phyloP scores from a whole-genome alignment of 2,888 invertebrate species.

The Cosmia trapezina region DNA sequence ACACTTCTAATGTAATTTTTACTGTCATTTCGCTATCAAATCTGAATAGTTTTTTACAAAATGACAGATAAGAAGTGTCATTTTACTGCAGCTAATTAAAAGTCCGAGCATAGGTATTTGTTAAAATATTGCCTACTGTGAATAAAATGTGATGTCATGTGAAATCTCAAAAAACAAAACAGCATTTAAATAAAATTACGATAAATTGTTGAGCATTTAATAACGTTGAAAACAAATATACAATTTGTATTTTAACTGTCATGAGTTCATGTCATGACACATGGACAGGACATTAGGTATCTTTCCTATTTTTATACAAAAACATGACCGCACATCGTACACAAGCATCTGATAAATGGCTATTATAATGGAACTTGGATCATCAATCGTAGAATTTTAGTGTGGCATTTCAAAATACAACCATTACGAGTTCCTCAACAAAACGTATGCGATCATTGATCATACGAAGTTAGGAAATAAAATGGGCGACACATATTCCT shows the following conservation, averaged over 20 bases:
- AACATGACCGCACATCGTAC: constrained; percentile 37
- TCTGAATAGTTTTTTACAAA: no score
- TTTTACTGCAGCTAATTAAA: no score
- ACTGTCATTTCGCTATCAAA: no score
- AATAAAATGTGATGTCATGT: no score
- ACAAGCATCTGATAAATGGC: constrained; percentile 47
- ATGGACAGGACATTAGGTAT: not conserved
- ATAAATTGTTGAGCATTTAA: constrained; percentile 21
- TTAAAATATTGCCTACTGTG: not conserved
- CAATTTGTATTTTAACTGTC: constrained; percentile 12
- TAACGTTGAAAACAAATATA: constrained; percentile 12
- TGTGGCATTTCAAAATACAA: constrained; percentile 65
- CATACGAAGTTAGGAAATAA: constrained; percentile 64
- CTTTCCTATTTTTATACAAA: constrained; percentile 33
- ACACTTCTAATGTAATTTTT: no score
- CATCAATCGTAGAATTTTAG: constrained; percentile 65
- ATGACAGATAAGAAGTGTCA: no score
- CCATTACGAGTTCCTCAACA: constrained; percentile 62
- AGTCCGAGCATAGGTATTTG: not conserved
- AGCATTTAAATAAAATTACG: constrained; percentile 1
- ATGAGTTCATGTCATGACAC: no score
- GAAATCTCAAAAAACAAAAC: not conserved
- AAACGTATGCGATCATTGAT: constrained; percentile 62
- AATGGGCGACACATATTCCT: constrained; percentile 50
- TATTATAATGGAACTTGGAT: constrained; percentile 61